Conservation (phyloP, 1,140 invertebrate species). For the Rhynchophorus ferrugineus region DNA sequence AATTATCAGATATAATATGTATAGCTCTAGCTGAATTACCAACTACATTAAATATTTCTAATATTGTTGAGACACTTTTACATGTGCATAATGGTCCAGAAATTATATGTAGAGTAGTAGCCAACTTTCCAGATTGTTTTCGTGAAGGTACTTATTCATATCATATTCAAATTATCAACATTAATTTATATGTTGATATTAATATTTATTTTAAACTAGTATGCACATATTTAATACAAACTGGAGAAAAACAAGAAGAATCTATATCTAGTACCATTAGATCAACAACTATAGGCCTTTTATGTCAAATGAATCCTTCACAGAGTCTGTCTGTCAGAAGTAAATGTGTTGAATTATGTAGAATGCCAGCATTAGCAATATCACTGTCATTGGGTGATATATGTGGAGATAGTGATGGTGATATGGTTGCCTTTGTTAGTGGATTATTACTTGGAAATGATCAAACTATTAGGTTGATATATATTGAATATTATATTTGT, state of each 20-base stretch:
- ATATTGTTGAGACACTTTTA: constrained; percentile 78
- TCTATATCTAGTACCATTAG: constrained; percentile 62
- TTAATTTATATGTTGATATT: constrained; percentile 16
- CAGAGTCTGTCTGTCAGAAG: constrained; percentile 75
- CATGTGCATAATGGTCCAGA: constrained; percentile 84
- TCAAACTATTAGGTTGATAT: constrained; percentile 60
- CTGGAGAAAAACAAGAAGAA: constrained; percentile 84
- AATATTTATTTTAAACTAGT: constrained; percentile 52
- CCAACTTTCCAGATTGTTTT: constrained; percentile 91
- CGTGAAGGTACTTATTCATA: constrained; percentile 59
- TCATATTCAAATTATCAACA: neutral
- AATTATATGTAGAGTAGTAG: constrained; percentile 80
- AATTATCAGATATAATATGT: constrained; percentile 91
- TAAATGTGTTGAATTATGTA: constrained; percentile 79
- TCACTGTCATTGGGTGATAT: constrained; percentile 54
- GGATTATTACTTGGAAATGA: constrained; percentile 86
- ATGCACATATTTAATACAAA: constrained; percentile 72
- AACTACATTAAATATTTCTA: constrained; percentile 74
- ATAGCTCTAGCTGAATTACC: constrained; percentile 89
- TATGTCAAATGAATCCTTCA: constrained; percentile 86
- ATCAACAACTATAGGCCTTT: constrained; percentile 62
- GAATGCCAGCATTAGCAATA: constrained; percentile 82
- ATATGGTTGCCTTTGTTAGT: constrained; percentile 77
- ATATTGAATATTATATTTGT: constrained; percentile 5
- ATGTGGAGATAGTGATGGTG: constrained; percentile 37